Conservation (phyloP, 1,140 invertebrate species). For the Lamellibrachia luymesi region DNA sequence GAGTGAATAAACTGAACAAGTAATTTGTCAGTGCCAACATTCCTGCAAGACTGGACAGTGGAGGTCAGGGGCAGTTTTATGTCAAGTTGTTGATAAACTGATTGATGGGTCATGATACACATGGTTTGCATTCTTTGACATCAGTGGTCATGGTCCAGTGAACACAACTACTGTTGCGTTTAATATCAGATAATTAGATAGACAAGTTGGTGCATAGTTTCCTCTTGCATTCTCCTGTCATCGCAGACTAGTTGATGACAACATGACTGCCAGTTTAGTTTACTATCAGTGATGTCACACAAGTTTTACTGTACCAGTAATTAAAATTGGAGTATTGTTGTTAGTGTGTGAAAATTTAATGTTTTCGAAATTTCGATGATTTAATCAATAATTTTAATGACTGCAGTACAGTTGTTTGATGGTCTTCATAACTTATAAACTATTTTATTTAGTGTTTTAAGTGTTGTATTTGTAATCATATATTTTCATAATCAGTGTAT, state of each 20-base stretch:
- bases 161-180: not conserved
- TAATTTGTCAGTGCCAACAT: not conserved
- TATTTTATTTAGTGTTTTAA: not conserved
- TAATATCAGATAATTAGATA: not conserved
- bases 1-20: not conserved
- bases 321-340: too few species aligned
- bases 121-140: not conserved
- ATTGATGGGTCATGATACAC: not conserved
- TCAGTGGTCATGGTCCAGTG: not conserved
- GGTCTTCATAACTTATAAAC: too few species aligned
- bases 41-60: not conserved
- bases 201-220: not conserved
- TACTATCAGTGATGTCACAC: too few species aligned
- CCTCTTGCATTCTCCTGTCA: not conserved
- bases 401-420: not conserved
- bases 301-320: too few species aligned
- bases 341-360: too few species aligned
- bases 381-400: too few species aligned
- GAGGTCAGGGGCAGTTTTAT: not conserved
- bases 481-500: not conserved
- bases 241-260: too few species aligned
- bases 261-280: too few species aligned
- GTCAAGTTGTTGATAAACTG: not conserved
- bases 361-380: too few species aligned
- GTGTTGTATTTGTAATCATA: not conserved